Percentiles rank a stretch among this genome's conserved stretches.
These are phyloP conservation scores for Geotrypetes seraphini DNA, from an alignment of 2,797 vertebrate species.

Conservation along the genomic window DNA sequence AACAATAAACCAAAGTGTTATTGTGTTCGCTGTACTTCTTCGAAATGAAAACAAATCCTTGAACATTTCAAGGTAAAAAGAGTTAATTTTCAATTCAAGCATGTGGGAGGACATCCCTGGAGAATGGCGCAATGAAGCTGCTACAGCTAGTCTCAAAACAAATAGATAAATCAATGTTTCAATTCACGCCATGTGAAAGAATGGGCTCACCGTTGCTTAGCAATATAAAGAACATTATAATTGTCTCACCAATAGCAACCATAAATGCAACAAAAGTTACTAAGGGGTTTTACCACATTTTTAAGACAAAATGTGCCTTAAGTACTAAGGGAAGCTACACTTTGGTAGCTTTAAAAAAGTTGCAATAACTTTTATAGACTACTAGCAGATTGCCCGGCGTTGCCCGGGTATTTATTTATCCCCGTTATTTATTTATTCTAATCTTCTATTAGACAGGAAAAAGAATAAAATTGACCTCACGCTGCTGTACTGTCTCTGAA, in stretches of 20 bases:
- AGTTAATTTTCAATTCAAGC: conserved; percentile 33
- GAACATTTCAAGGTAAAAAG: conserved; percentile 19
- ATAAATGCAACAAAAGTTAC: background rate
- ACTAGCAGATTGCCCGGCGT: too few species aligned
- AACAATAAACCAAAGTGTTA: too few species aligned
- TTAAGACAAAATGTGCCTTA: too few species aligned
- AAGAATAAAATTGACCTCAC: too few species aligned
- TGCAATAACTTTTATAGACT: too few species aligned
- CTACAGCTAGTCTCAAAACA: conserved; percentile 52
- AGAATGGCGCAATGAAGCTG: conserved; percentile 35
- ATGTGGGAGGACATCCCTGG: conserved; percentile 21
- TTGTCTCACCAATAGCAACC: background rate
- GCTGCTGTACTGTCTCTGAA: too few species aligned
- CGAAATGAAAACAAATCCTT: conserved; percentile 8
- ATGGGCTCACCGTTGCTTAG: conserved; percentile 65
- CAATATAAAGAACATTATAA: conserved; percentile 25
- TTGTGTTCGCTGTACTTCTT: too few species aligned
- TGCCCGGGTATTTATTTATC: too few species aligned
- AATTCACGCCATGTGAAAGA: conserved; percentile 51
- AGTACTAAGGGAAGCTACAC: too few species aligned
- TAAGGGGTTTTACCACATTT: background rate
- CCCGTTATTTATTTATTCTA: too few species aligned
- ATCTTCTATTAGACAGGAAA: too few species aligned
- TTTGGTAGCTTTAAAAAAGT: too few species aligned
- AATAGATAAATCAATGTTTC: conserved; percentile 78